Evolutionary conservation across 1,140 invertebrate species (phyloP).

Genomic region (Trissolcus basalis): DNA sequence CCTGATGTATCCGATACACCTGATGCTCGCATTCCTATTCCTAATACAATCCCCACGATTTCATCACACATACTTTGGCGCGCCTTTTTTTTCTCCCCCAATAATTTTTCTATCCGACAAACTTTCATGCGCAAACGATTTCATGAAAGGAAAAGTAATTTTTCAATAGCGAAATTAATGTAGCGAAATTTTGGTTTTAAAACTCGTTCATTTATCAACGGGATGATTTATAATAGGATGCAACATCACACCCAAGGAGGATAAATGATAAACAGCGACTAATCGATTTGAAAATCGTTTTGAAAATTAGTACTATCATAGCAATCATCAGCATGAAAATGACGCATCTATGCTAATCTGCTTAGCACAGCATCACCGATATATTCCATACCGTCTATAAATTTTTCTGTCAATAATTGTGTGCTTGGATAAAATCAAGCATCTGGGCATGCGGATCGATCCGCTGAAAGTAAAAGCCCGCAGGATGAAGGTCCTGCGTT

Average conservation of each 20-base stretch:
- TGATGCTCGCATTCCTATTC: slow-evolving; percentile 24
- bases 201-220: no score
- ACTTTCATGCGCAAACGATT: no score
- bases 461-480: slow-evolving; percentile 48
- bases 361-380: slow-evolving; percentile 22
- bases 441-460: slow-evolving; percentile 34
- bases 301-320: slow-evolving; percentile 15
- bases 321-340: slow-evolving; percentile 8
- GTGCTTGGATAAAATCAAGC: background rate
- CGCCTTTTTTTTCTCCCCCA: no score
- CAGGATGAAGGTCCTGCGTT: slow-evolving; percentile 44
- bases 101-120: no score
- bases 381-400: slow-evolving; percentile 7
- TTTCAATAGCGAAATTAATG: no score
- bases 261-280: background rate
- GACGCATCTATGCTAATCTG: slow-evolving; percentile 32
- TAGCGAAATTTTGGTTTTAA: no score
- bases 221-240: no score
- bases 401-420: background rate
- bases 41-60: background rate
- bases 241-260: no score
- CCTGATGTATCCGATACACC: slow-evolving; percentile 29
- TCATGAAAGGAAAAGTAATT: no score
- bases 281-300: slow-evolving; percentile 5
- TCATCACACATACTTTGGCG: background rate